Evolutionary conservation across 1,140 invertebrate genomes (phyloP).

Genomic region (Amphibalanus amphitrite): DNA sequence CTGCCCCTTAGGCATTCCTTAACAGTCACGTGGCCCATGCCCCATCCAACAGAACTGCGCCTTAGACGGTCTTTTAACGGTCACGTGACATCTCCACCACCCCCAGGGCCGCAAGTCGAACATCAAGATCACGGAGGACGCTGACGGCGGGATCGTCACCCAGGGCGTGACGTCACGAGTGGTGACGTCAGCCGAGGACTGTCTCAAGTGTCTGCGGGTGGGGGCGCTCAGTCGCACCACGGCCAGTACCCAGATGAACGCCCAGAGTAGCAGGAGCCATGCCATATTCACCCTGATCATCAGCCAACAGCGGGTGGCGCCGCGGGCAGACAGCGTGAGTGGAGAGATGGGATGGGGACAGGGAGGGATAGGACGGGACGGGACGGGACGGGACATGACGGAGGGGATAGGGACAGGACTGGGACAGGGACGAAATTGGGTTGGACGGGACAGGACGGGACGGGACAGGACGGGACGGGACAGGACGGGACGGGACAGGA

Average conservation of each 20-base stretch:
- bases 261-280: slow-evolving; percentile 87
- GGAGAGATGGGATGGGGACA: no score
- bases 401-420: no score
- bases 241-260: slow-evolving; percentile 89
- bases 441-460: no score
- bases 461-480: no score
- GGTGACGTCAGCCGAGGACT: slow-evolving; percentile 59
- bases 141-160: slow-evolving; percentile 68
- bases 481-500: no score
- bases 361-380: no score
- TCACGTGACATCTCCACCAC: neutral
- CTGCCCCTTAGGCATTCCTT: no score
- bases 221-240: slow-evolving; percentile 85
- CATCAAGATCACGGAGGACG: slow-evolving; percentile 69
- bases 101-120: neutral
- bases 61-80: no score
- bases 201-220: slow-evolving; percentile 62
- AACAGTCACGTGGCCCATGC: no score
- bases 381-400: no score
- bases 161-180: slow-evolving; percentile 58
- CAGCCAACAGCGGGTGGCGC: slow-evolving; percentile 52
- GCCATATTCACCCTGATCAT: slow-evolving; percentile 89
- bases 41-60: no score
- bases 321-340: slow-evolving; percentile 23
- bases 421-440: no score